Conservation (phyloP, 2,113 vertebrate species). For the Leucoraja erinaceus region DNA sequence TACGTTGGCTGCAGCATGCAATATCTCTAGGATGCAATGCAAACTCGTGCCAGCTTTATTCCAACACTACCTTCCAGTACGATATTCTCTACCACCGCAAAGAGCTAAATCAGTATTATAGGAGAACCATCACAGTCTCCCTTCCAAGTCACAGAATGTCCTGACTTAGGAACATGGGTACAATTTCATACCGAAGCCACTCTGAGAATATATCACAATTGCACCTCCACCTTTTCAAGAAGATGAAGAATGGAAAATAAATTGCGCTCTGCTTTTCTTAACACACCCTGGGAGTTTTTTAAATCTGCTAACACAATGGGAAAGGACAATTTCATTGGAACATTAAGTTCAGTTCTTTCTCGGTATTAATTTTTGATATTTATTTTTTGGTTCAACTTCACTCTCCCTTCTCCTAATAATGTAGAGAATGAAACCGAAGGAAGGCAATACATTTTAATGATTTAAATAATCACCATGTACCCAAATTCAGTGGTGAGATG, state of each 20-base stretch:
- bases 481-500: neutral
- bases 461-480: constrained; percentile 3
- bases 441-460: neutral
- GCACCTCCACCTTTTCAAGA: neutral
- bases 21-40: neutral
- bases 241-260: neutral
- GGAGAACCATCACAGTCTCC: neutral
- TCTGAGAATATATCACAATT: neutral
- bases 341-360: neutral
- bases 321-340: constrained; percentile 8
- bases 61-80: neutral
- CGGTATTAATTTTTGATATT: neutral
- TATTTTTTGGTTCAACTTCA: neutral
- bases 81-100: neutral
- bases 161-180: neutral
- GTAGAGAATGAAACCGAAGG: neutral
- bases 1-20: neutral
- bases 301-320: neutral
- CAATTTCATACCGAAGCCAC: neutral
- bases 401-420: neutral
- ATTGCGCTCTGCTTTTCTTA: neutral
- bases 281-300: neutral
- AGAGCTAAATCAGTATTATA: neutral
- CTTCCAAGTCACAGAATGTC: neutral
- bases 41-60: neutral